Percentiles rank a stretch among this genome's conserved stretches.
Evolutionary conservation across 2,797 vertebrate species (phyloP).

Genomic region (Megaceryle alcyon): DNA sequence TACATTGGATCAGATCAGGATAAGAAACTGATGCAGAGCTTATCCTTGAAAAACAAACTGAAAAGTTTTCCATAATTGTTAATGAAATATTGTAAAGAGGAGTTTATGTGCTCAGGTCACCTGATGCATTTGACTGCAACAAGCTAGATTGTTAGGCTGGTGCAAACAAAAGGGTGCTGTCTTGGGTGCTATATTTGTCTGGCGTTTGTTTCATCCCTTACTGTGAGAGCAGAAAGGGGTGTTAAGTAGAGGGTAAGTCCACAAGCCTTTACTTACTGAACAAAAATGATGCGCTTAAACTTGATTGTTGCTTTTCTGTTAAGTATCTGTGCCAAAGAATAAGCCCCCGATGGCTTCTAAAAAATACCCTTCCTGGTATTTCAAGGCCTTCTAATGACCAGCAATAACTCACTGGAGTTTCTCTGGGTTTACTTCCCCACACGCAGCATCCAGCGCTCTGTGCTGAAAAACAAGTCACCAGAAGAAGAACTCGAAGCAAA

Average conservation of each 20-base stretch:
- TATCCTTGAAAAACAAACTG: background rate
- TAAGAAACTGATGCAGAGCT: background rate
- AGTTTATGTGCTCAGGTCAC: background rate
- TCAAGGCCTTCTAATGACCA: background rate
- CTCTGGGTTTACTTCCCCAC: background rate
- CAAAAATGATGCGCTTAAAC: background rate
- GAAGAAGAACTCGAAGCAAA: constrained; percentile 93
- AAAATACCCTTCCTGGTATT: background rate
- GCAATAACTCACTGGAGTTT: background rate
- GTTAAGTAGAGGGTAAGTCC: background rate
- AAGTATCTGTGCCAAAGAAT: background rate
- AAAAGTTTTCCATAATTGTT: background rate
- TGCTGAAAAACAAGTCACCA: constrained; percentile 84
- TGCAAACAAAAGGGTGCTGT: background rate
- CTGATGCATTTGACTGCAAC: background rate
- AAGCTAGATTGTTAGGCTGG: background rate
- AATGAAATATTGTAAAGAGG: background rate
- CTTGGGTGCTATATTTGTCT: background rate
- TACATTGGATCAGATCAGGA: background rate
- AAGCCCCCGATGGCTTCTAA: background rate
- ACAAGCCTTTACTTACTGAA: background rate
- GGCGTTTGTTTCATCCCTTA: background rate
- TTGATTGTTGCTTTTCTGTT: background rate
- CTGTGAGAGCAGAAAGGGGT: fast-evolving
- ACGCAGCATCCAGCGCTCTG: constrained; percentile 85